Conservation (phyloP, 2,797 vertebrate species). For the Chiroxiphia lanceolata region DNA sequence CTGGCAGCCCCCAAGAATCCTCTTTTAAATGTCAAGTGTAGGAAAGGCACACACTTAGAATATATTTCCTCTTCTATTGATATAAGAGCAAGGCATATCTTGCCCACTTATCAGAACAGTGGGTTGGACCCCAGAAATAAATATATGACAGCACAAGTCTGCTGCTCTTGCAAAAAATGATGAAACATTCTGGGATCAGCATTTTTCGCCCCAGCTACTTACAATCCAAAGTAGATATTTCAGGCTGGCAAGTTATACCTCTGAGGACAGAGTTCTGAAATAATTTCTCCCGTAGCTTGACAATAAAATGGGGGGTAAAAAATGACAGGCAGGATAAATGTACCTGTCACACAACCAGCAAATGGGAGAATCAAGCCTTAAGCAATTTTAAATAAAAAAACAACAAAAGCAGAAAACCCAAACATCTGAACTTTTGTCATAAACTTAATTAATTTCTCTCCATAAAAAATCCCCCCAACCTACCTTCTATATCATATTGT, state of each 20-base stretch:
- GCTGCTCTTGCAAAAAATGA: constrained; percentile 53
- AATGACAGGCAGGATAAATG: constrained; percentile 62
- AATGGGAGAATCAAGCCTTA: constrained; percentile 42
- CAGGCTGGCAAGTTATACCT: constrained; percentile 48
- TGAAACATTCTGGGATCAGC: constrained; percentile 58
- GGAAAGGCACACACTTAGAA: background rate
- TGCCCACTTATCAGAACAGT: background rate
- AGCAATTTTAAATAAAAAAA: constrained; percentile 47
- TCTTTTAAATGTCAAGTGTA: background rate
- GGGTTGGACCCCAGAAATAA: background rate
- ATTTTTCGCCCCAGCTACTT: constrained; percentile 39
- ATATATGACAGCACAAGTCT: constrained; percentile 16
- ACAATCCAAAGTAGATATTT: constrained; percentile 57
- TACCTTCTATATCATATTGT: background rate
- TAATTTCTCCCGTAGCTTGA: constrained; percentile 59
- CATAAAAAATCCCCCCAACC: background rate
- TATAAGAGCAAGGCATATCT: background rate
- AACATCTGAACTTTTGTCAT: constrained; percentile 15
- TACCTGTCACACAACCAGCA: constrained; percentile 23
- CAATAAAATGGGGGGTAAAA: constrained; percentile 30
- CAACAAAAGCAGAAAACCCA: background rate
- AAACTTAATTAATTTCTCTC: constrained; percentile 30
- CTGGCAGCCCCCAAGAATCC: background rate
- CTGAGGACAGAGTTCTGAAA: constrained; percentile 61
- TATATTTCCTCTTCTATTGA: background rate